These are phyloP conservation scores for Micoletzkya japonica DNA, from an alignment of 2,888 invertebrate genomes.

Conservation along the genomic window DNA sequence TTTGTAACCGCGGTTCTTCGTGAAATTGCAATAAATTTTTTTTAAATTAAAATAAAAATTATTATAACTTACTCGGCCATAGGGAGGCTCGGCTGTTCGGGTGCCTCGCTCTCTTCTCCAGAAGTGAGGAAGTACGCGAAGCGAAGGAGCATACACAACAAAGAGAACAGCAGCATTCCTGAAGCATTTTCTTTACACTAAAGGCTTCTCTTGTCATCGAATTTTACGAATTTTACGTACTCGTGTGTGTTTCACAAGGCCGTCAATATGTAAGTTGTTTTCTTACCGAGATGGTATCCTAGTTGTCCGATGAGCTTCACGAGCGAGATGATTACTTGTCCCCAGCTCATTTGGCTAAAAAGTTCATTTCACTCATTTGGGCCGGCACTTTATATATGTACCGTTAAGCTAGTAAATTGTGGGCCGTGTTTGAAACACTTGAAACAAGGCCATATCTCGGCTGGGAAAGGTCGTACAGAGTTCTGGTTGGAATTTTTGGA, in stretches of 20 bases:
- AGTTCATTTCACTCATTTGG: slow-evolving; percentile 10
- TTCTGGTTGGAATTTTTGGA: no score
- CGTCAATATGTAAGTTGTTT: no score
- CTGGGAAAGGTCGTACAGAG: no score
- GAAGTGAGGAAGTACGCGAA: slow-evolving; percentile 59
- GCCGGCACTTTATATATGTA: background rate
- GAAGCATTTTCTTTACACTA: background rate
- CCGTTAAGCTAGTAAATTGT: background rate
- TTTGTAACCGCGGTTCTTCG: no score
- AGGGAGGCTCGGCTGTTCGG: slow-evolving; percentile 27
- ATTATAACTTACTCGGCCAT: slow-evolving; percentile 26
- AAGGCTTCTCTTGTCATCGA: background rate
- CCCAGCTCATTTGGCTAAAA: slow-evolving; percentile 57
- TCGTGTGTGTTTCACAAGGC: no score
- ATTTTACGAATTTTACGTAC: background rate
- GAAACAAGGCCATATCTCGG: no score
- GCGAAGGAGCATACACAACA: slow-evolving; percentile 47
- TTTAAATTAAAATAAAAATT: no score
- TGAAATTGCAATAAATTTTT: no score
- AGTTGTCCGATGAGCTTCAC: slow-evolving; percentile 40
- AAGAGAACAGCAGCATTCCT: slow-evolving; percentile 18
- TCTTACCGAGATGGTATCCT: slow-evolving; percentile 28
- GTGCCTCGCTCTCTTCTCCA: slow-evolving; percentile 44
- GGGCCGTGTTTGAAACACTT: no score
- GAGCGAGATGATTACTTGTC: slow-evolving; percentile 51